These are phyloP conservation scores for Tipula vernalis DNA, from an alignment of 2,888 invertebrate genomes.

Conservation along the genomic window DNA sequence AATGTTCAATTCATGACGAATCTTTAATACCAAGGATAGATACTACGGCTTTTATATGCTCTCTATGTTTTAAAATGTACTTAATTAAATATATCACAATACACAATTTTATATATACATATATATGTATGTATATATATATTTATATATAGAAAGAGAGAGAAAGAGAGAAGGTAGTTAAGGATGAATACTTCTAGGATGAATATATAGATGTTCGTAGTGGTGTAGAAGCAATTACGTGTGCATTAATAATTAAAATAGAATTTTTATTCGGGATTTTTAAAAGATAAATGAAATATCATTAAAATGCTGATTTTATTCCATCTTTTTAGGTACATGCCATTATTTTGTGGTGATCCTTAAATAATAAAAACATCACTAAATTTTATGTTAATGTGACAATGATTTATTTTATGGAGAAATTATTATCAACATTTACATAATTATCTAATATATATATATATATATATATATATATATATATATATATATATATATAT, in stretches of 20 bases:
- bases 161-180: background rate
- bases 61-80: background rate
- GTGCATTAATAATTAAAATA: background rate
- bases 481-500: too few relatives aligned
- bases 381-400: background rate
- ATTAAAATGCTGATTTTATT: background rate
- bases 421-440: background rate
- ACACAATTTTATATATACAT: background rate
- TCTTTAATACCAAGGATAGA: slow-evolving; percentile 32
- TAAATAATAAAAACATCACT: background rate
- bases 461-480: too few relatives aligned
- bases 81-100: background rate
- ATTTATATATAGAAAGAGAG: too few relatives aligned
- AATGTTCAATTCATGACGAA: slow-evolving; percentile 29
- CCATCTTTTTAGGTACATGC: background rate
- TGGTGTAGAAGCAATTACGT: background rate
- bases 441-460: background rate
- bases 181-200: background rate
- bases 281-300: background rate
- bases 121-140: too few relatives aligned
- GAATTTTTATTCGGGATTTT: background rate
- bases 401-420: background rate
- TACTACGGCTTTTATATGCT: slow-evolving; percentile 18
- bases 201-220: background rate
- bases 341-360: background rate